Evolutionary conservation across 2,113 vertebrate species (phyloP).

Genomic region (Laticauda colubrina): DNA sequence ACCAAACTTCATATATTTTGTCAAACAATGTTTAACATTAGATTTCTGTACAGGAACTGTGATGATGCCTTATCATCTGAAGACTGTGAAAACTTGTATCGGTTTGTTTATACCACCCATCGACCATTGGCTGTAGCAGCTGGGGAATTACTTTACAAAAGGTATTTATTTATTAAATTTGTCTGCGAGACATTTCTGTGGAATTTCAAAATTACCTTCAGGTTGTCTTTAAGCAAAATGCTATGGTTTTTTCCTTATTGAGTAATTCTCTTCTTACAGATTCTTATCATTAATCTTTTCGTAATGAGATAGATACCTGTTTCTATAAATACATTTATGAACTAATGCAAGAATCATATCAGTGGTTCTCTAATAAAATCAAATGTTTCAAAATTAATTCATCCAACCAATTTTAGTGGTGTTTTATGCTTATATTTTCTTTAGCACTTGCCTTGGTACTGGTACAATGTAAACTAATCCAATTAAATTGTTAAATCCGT

Average conservation of each 20-base stretch:
- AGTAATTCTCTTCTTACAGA: not conserved
- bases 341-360: not conserved
- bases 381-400: not conserved
- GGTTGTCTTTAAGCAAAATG: not conserved
- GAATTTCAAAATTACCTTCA: slow-evolving; percentile 13
- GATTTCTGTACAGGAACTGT: slow-evolving; percentile 71
- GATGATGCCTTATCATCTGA: slow-evolving; percentile 73
- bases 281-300: not conserved
- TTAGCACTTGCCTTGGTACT: not conserved
- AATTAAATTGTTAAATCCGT: not conserved
- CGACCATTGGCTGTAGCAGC: slow-evolving; percentile 82
- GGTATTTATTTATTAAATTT: slow-evolving; percentile 65
- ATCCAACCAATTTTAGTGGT: not conserved
- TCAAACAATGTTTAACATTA: slow-evolving; percentile 42
- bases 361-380: not conserved
- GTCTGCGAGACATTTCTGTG: not conserved
- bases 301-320: not conserved
- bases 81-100: slow-evolving; percentile 80
- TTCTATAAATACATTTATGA: not conserved
- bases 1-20: slow-evolving; percentile 28
- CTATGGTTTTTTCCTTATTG: not conserved
- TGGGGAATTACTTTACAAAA: slow-evolving; percentile 84
- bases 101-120: slow-evolving; percentile 83
- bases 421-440: not conserved
- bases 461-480: not conserved